Evolutionary conservation across 2,888 invertebrate genomes (phyloP).

Genomic region (Allolobophora icterica): DNA sequence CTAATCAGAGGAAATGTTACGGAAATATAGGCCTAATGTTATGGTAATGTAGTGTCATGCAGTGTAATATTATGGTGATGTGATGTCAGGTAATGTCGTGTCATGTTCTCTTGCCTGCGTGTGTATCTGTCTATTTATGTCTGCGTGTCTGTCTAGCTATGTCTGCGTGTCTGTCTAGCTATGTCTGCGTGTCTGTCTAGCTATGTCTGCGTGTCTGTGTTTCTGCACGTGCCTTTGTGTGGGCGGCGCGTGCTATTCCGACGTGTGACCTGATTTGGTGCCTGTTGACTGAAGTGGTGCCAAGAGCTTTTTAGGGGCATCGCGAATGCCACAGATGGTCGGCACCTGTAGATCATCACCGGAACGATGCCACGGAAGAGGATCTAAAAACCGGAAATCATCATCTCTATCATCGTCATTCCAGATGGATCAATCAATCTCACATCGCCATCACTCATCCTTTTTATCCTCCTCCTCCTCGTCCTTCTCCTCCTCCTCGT

Average conservation of each 20-base stretch:
- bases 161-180: too few species aligned
- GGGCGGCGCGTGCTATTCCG: neutral
- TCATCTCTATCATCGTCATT: neutral
- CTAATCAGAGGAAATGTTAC: too few species aligned
- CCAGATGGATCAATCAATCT: neutral
- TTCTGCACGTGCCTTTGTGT: neutral
- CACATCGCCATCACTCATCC: neutral
- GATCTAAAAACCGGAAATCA: neutral
- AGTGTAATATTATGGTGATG: too few species aligned
- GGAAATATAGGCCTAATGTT: too few species aligned
- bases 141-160: too few species aligned
- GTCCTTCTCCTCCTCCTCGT: neutral
- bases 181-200: too few species aligned
- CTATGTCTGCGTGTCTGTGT: neutral
- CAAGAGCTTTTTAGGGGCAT: neutral
- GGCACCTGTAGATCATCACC: neutral
- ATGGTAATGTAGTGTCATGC: too few species aligned
- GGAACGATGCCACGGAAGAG: too few species aligned
- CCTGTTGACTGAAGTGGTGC: neutral
- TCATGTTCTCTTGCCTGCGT: neutral
- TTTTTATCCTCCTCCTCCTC: neutral
- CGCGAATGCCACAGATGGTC: neutral
- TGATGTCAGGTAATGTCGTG: too few species aligned
- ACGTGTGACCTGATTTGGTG: neutral
- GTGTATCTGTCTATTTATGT: neutral